A percentile compares a stretch with the other conserved stretches of the same genome.
Conservation (phyloP, 1,140 invertebrate species). For the Polypedilum pembai region DNA sequence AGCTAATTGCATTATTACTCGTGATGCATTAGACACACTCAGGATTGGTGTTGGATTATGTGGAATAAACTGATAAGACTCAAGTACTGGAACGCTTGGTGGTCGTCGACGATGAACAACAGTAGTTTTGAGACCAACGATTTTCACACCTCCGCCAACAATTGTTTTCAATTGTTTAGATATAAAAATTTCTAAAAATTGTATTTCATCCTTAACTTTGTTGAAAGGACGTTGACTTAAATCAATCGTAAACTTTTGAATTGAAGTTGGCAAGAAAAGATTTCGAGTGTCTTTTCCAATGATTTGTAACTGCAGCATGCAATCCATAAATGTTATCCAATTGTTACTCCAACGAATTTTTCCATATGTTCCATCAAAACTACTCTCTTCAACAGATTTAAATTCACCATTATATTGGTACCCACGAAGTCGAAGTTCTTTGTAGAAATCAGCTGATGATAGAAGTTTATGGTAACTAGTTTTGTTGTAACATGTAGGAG, state of each 20-base stretch:
- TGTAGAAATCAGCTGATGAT: conserved; percentile 75
- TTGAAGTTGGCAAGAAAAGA: conserved; percentile 76
- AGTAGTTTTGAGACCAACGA: conserved; percentile 71
- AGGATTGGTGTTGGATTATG: conserved; percentile 47
- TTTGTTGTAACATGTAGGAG: conserved; percentile 38
- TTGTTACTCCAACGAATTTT: conserved; percentile 63
- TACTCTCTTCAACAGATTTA: conserved; percentile 38
- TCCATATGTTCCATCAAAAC: conserved; percentile 46
- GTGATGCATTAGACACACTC: conserved; percentile 37
- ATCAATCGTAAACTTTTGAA: conserved; percentile 72
- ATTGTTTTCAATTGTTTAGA: conserved; percentile 41
- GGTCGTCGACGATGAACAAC: conserved; percentile 62
- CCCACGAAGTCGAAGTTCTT: conserved; percentile 80
- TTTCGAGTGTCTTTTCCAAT: conserved; percentile 63
- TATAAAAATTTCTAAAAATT: conserved; percentile 39
- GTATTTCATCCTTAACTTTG: conserved; percentile 40
- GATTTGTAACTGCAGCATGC: conserved; percentile 86
- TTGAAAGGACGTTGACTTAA: conserved; percentile 54
- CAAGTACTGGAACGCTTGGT: conserved; percentile 58
- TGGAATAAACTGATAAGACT: conserved; percentile 69
- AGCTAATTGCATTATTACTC: conserved; percentile 55
- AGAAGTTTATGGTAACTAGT: conserved; percentile 44
- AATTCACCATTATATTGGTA: conserved; percentile 67
- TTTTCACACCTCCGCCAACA: conserved; percentile 72
- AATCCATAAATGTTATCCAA: conserved; percentile 90